These are phyloP conservation scores for Glyptemys insculpta DNA, from an alignment of 2,797 vertebrate species.

Conservation along the genomic window DNA sequence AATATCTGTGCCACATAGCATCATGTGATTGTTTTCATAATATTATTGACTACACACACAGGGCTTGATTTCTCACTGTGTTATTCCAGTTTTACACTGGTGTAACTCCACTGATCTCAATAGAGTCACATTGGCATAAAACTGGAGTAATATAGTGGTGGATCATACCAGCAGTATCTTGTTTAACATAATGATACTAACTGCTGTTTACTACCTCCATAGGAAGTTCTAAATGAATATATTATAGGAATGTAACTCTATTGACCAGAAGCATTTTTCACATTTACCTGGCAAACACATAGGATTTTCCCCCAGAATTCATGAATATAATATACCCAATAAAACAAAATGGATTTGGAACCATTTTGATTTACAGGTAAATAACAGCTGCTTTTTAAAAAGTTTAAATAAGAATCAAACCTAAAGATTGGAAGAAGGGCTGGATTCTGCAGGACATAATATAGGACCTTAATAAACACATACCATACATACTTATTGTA, in stretches of 20 bases:
- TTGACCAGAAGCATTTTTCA: not conserved
- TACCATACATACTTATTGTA: not conserved
- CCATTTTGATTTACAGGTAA: not conserved
- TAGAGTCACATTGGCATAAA: not conserved
- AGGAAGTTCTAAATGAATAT: not conserved
- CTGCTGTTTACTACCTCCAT: not conserved
- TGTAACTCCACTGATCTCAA: not conserved
- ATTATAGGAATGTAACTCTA: not conserved
- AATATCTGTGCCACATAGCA: rapidly evolving
- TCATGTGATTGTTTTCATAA: not conserved
- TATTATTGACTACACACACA: not conserved
- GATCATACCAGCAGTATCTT: not conserved
- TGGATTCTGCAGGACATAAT: not conserved
- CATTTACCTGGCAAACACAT: not conserved
- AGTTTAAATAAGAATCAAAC: not conserved
- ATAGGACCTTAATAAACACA: not conserved
- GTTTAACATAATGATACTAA: not conserved
- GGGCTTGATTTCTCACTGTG: not conserved
- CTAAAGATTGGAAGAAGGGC: not conserved
- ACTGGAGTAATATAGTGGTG: not conserved
- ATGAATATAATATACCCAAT: not conserved
- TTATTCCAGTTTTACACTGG: not conserved
- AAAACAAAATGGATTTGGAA: not conserved
- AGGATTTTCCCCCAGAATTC: not conserved
- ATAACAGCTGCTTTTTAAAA: not conserved